phyloP scores from a whole-genome alignment of 2,888 invertebrate genomes.

The Aspidapion aeneum region DNA sequence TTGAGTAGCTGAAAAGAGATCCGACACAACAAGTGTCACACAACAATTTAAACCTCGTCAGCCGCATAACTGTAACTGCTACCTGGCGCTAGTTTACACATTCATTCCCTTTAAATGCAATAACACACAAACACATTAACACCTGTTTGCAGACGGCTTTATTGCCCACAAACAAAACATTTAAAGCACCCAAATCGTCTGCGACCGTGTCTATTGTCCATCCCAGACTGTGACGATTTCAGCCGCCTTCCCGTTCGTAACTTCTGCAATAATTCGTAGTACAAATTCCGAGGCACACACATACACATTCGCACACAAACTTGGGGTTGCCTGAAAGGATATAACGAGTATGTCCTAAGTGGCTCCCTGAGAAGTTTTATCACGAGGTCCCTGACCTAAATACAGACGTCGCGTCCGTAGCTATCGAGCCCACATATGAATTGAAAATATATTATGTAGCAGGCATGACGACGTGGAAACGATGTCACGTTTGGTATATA shows the following conservation, averaged over 20 bases:
- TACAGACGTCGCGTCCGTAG: conserved; percentile 29
- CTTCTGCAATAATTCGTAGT: conserved; percentile 19
- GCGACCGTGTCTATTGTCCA: background rate
- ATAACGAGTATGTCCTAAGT: background rate
- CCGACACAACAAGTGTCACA: conserved; percentile 9
- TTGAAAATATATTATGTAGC: conserved; percentile 20
- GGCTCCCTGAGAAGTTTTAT: conserved; percentile 29
- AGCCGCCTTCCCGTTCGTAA: background rate
- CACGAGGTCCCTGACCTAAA: conserved; percentile 36
- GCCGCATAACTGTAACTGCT: background rate
- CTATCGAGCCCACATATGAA: conserved; percentile 21
- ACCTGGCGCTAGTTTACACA: background rate
- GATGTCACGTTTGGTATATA: conserved; percentile 3
- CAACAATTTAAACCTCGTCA: background rate
- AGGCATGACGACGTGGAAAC: conserved; percentile 16
- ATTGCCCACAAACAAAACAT: conserved; percentile 12
- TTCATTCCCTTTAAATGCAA: background rate
- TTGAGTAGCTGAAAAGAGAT: conserved; percentile 17
- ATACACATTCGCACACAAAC: conserved; percentile 18
- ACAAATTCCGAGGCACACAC: conserved; percentile 17
- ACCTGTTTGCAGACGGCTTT: conserved; percentile 1
- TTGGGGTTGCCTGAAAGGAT: background rate
- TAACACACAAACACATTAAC: background rate
- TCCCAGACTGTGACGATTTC: background rate
- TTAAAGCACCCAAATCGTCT: background rate